phyloP scores from a whole-genome alignment of 2,888 invertebrate genomes.

The Pseudococcus longispinus region DNA sequence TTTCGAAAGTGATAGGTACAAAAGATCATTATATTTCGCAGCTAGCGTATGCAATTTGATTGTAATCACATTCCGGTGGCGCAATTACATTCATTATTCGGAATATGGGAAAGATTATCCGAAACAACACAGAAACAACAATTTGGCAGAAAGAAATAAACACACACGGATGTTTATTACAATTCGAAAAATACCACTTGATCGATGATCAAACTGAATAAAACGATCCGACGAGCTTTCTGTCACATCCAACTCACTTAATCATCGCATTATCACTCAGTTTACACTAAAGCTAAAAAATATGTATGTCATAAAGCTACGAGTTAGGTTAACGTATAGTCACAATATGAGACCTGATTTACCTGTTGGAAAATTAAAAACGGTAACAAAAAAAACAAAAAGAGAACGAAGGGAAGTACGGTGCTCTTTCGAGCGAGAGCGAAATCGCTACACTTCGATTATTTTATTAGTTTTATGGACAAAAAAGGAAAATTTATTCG shows the following conservation, averaged over 20 bases:
- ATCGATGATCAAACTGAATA: neutral
- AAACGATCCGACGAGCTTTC: neutral
- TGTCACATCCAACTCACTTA: neutral
- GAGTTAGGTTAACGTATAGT: neutral
- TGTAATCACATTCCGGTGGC: neutral
- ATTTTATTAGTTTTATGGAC: neutral
- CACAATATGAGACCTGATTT: constrained; percentile 25
- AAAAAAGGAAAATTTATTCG: neutral
- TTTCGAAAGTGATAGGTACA: neutral
- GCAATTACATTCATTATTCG: neutral
- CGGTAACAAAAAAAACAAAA: neutral
- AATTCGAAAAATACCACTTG: neutral
- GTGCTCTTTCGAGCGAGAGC: neutral
- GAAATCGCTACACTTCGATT: neutral
- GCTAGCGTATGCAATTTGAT: neutral
- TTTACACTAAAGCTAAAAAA: neutral
- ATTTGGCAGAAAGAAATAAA: neutral
- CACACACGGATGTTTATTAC: neutral
- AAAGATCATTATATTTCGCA: neutral
- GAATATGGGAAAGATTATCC: neutral
- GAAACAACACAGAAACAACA: neutral
- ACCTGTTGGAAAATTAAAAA: constrained; percentile 22
- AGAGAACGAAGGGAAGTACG: neutral
- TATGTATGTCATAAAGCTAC: constrained; percentile 5
- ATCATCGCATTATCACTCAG: neutral